Base-by-base conservation (phyloP, 2,113 vertebrate genomes). In the Pedetes capensis region DNA sequence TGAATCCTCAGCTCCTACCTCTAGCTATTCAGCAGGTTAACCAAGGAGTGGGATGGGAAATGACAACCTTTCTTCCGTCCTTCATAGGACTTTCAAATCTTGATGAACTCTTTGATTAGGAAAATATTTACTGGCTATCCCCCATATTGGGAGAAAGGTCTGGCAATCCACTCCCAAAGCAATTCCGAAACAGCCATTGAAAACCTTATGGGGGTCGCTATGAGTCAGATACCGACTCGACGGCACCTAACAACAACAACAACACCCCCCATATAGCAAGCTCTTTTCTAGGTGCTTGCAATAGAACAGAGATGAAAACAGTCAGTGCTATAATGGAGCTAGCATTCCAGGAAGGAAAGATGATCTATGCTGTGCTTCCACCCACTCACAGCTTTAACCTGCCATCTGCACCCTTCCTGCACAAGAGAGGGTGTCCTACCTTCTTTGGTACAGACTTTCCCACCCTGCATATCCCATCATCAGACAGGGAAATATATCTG, bases 331-430 rank as follows among this genome's bases (percentile, higher is more conserved):
- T 6, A 1, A 2, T 0, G 14, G 47, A 37, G 34, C 89, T 6
- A 51, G 61, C 42, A 0, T 16, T 29, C 9, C 34, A 4, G 34
- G 34, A 23, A 14, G 3, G 23, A 59, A 47, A 6, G 34, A 0
- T 0, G n/a, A 8, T 23, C 14, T 5, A 1, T 12, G n/a, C 47
- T 0, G 1, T 1, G 55, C 17, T 34, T 53, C 57, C 3, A 29
- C 39, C 55, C 42, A 2, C 64, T 61, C 2, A 1, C 4, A 25
- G 53, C 34, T 14, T 37, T 5, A 0, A 16, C 55, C 1, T n/a
- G 11, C 82, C 42, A 6, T 76, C 85, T 23, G 11, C 13, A 64
- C 63, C 74, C 51, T 3, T 27, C 25, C 80, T 55, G 39, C 2
- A 3, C 49, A 42, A 16, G 37, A 2, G 22, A 34, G n/a, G 34